These are phyloP conservation scores for Montipora capricornis DNA, from an alignment of 64 coral and sea anemone genomes.

Conservation along the genomic window DNA sequence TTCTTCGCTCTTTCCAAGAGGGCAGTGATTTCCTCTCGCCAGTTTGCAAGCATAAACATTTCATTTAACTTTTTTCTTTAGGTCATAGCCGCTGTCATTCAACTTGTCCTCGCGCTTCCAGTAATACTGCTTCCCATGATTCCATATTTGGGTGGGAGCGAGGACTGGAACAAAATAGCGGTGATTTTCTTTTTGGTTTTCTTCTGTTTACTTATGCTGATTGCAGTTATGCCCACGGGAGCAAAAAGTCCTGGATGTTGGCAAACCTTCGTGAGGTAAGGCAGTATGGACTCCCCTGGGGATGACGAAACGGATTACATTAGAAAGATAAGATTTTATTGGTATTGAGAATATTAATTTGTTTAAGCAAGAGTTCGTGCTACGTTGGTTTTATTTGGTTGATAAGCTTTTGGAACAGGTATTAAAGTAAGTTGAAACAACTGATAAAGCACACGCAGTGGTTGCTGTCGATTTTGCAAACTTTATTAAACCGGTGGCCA, in stretches of 20 bases:
- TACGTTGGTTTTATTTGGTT: no score
- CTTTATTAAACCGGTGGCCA: no score
- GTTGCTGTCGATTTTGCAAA: no score
- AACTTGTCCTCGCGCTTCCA: neutral
- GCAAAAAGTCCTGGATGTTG: slow-evolving; percentile 34
- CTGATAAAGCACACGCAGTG: no score
- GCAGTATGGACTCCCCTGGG: neutral
- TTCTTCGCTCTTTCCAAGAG: no score
- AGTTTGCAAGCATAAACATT: neutral
- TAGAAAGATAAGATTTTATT: no score
- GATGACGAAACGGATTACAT: no score
- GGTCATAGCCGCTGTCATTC: neutral
- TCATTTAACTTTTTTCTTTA: neutral
- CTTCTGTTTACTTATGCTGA: slow-evolving; percentile 29
- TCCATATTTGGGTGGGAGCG: neutral
- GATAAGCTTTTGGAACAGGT: no score
- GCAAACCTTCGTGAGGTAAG: slow-evolving; percentile 76
- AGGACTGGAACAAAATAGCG: neutral
- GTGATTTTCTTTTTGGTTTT: slow-evolving; percentile 47
- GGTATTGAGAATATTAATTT: no score
- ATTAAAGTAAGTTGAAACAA: no score
- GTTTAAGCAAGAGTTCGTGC: no score
- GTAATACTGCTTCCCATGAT: neutral
- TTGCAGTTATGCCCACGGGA: slow-evolving; percentile 64
- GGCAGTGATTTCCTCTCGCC: neutral